A percentile compares a stretch with the other conserved stretches of the same genome.
Conservation (phyloP, 53 echinoderm and acorn worm genomes). For the Pentamera pediparva region DNA sequence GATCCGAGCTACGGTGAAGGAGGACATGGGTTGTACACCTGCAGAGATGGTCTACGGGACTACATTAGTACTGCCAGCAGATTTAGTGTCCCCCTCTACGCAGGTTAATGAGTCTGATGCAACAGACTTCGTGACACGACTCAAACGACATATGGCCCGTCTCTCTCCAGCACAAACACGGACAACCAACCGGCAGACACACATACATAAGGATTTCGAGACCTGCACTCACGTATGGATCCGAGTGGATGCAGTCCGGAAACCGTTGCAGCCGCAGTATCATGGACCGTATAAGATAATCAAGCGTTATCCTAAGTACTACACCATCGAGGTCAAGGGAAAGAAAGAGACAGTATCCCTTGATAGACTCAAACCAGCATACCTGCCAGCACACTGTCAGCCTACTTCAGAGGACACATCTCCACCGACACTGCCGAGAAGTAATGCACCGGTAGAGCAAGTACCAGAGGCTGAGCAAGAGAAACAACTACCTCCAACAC, state of each 20-base stretch:
- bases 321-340: neutral
- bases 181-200: neutral
- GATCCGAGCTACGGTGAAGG: conserved; percentile 7
- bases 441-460: no score
- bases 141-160: neutral
- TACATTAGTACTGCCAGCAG: neutral
- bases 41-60: conserved; percentile 40
- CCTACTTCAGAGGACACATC: neutral
- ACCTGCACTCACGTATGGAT: conserved; percentile 1
- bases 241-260: neutral
- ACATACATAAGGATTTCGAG: neutral
- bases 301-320: neutral
- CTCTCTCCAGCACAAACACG: neutral
- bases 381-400: neutral
- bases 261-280: neutral
- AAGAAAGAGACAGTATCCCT: neutral
- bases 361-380: neutral
- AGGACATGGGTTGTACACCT: conserved; percentile 10
- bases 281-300: neutral
- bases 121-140: neutral
- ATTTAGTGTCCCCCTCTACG: neutral
- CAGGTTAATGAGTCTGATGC: neutral
- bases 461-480: neutral
- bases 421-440: neutral
- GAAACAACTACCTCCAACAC: neutral